Evolutionary conservation across 2,888 invertebrate genomes (phyloP).

Genomic region (Tiliacea aurago): DNA sequence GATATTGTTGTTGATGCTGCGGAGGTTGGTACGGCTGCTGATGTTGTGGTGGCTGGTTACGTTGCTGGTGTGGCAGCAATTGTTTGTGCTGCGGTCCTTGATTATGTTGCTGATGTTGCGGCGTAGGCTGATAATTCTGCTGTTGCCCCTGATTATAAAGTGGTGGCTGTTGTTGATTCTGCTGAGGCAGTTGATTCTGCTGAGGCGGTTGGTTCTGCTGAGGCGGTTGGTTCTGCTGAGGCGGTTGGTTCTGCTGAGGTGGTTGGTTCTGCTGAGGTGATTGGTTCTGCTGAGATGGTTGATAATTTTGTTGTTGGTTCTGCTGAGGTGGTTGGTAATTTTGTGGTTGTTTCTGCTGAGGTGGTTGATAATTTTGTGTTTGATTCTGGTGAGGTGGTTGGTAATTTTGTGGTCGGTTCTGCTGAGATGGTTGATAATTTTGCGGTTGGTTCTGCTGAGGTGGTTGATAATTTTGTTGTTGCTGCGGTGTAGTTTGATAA

Average conservation of each 20-base stretch:
- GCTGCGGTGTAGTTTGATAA: constrained; percentile 22
- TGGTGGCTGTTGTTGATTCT: constrained; percentile 26
- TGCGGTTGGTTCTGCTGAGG: constrained; percentile 21
- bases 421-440: constrained; percentile 10
- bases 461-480: constrained; percentile 16
- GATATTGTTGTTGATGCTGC: constrained; percentile 50
- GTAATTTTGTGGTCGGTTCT: constrained; percentile 16
- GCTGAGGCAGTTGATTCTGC: constrained; percentile 20
- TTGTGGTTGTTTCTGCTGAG: constrained; percentile 20
- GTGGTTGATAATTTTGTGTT: constrained; percentile 16
- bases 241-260: constrained; percentile 15
- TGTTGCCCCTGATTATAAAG: constrained; percentile 33
- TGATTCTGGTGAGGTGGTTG: constrained; percentile 20
- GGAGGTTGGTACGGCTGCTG: constrained; percentile 36
- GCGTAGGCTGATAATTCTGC: constrained; percentile 18
- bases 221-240: not conserved
- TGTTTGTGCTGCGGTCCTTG: constrained; percentile 35
- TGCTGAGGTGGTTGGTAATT: constrained; percentile 19
- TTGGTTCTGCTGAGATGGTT: constrained; percentile 15
- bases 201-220: constrained; percentile 24
- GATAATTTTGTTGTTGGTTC: constrained; percentile 31
- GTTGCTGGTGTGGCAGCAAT: constrained; percentile 27
- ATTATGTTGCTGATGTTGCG: constrained; percentile 34
- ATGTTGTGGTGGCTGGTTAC: constrained; percentile 23
- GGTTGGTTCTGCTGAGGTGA: constrained; percentile 26